A percentile compares a stretch with the other conserved stretches of the same genome.
Evolutionary conservation across 2,113 vertebrate species (phyloP).

Genomic region (Actinemys pallida): DNA sequence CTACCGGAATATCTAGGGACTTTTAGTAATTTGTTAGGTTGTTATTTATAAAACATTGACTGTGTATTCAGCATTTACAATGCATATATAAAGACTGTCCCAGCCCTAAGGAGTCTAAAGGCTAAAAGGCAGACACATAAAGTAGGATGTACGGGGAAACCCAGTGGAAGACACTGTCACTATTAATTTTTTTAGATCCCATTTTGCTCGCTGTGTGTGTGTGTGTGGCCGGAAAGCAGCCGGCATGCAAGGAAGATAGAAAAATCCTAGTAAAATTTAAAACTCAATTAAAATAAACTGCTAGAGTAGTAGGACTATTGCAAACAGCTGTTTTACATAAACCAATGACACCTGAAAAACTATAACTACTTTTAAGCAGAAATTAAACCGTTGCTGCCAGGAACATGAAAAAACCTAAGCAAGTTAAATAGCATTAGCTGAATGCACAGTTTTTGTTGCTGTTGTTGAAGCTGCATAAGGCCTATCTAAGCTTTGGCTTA

Average conservation of each 20-base stretch:
- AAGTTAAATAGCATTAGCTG: not conserved
- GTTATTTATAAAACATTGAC: not conserved
- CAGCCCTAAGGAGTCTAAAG: not conserved
- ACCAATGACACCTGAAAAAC: not conserved
- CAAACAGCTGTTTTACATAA: not conserved
- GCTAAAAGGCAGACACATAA: not conserved
- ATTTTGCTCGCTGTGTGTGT: not conserved
- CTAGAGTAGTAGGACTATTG: not conserved
- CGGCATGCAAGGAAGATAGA: not conserved
- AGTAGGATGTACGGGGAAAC: not conserved
- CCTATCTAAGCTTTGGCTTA: not conserved
- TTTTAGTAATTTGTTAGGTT: not conserved
- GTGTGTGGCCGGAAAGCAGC: fast-evolving
- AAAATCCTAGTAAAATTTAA: not conserved
- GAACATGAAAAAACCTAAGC: not conserved
- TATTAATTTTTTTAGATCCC: not conserved
- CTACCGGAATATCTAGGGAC: not conserved
- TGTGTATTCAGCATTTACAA: not conserved
- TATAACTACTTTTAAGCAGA: not conserved
- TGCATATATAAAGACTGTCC: not conserved
- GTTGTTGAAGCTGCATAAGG: not conserved
- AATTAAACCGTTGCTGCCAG: not conserved
- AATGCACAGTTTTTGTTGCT: not conserved
- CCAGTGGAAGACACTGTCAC: not conserved
- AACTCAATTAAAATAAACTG: not conserved